phyloP scores from a whole-genome alignment of 2,888 invertebrate species.

The Poecilus cupreus region DNA sequence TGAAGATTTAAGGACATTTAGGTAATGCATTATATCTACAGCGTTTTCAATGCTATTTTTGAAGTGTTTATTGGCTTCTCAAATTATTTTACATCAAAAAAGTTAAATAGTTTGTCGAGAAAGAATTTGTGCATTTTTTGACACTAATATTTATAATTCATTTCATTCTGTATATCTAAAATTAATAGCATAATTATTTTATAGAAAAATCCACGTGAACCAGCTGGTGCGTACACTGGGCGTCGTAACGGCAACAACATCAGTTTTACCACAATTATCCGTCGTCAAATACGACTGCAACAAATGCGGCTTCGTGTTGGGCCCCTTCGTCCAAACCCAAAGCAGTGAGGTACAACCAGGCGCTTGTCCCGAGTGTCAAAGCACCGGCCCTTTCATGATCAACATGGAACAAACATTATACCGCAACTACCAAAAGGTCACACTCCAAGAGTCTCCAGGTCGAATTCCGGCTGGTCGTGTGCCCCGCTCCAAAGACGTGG shows the following conservation, averaged over 20 bases:
- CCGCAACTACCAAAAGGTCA: slow-evolving; percentile 98
- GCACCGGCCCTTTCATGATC: slow-evolving; percentile 94
- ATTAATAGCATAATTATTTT: too few relatives aligned
- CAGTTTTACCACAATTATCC: slow-evolving; percentile 95
- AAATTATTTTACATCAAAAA: too few relatives aligned
- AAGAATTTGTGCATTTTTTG: too few relatives aligned
- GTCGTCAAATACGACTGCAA: slow-evolving; percentile 98
- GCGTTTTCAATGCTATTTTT: too few relatives aligned
- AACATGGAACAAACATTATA: slow-evolving; percentile 99
- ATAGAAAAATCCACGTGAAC: slow-evolving; percentile 92
- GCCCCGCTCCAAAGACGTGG: slow-evolving; percentile 97
- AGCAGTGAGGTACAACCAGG: slow-evolving; percentile 96
- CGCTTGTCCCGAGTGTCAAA: slow-evolving; percentile 98
- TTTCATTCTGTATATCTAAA: too few relatives aligned
- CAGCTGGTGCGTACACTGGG: slow-evolving; percentile 95
- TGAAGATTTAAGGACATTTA: slow-evolving; percentile 95
- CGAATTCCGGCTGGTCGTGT: slow-evolving; percentile 98
- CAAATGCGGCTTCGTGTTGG: slow-evolving; percentile 95
- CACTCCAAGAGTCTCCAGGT: slow-evolving; percentile 98
- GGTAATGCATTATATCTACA: too few relatives aligned
- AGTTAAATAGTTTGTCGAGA: too few relatives aligned
- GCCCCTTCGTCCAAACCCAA: slow-evolving; percentile 97
- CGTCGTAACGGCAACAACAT: slow-evolving; percentile 96
- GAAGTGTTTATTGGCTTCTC: too few relatives aligned
- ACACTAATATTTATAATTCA: too few relatives aligned